Base-by-base conservation (phyloP, 2,113 vertebrate genomes). In the Tragulus kanchil region DNA sequence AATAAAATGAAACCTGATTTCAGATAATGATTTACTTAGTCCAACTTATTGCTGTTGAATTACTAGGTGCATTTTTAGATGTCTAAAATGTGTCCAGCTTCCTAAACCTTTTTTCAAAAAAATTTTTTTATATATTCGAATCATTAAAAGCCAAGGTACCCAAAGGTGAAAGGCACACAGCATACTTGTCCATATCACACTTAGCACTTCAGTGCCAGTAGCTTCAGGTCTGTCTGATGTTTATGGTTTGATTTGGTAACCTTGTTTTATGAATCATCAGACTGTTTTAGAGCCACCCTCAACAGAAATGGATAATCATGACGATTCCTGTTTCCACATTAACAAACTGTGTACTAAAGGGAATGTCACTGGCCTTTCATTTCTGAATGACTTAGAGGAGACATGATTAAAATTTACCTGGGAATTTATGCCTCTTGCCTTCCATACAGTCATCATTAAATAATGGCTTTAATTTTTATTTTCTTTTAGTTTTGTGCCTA, bases 241-340 rank as follows among this genome's bases (percentile, higher is more conserved):
- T 93, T 89, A 75, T 90, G 42, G 36, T 83, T 69, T 56, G 56
- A 56, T 67, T 96, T 96, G 77, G n/a, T n/a, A n/a, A 42, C 62
- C 26, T 89, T 84, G 36, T 73, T 73, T 77, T 52, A 19, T 83
- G 90, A 95, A 83, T 71, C 26, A 89, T 90, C 90, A 89, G 59
- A 26, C 96, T 78, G 50, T 95, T 98, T 96, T 93, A 98, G 77
- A 95, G 64, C 82, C 64, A 16, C 13, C 97, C 96, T 92, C 79
- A 75, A 95, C 54, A 92, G 69, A 89, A 93, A 98, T 89, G 95
- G 98, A 97, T 97, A 94, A 97, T 97, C 93, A 15, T 54, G 45
- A 31, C 61, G 8, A 75, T 92, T 92, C 31, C 65, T 95, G 4
- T 95, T 28, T 81, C 69, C 67, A 28, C 93, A 94, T 96, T 97